phyloP scores from a whole-genome alignment of 2,888 invertebrate species.

The Clunio marinus region DNA sequence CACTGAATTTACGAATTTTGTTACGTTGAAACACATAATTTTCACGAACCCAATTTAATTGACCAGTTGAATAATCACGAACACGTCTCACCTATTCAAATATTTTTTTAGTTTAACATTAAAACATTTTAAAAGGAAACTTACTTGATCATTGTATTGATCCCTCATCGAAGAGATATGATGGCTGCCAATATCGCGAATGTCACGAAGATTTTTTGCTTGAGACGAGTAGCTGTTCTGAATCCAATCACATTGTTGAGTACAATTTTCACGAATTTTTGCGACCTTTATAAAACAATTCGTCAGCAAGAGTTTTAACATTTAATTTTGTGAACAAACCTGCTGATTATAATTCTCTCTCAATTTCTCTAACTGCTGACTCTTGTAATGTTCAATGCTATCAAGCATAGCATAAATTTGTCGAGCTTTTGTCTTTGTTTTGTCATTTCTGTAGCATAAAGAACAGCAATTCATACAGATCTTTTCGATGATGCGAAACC shows the following conservation, averaged over 20 bases:
- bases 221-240: constrained; percentile 87
- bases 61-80: constrained; percentile 84
- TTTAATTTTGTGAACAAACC: constrained; percentile 51
- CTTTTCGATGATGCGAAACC: constrained; percentile 64
- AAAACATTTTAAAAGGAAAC: constrained; percentile 36
- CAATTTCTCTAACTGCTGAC: constrained; percentile 79
- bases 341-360: constrained; percentile 90
- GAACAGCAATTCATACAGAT: constrained; percentile 61
- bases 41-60: constrained; percentile 89
- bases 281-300: constrained; percentile 59
- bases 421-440: constrained; percentile 70
- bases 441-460: constrained; percentile 68
- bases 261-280: constrained; percentile 88
- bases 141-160: constrained; percentile 89
- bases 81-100: constrained; percentile 75
- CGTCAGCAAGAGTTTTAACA: background rate
- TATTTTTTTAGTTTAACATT: constrained; percentile 32
- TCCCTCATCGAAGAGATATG: constrained; percentile 81
- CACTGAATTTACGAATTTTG: constrained; percentile 90
- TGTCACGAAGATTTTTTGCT: constrained; percentile 78
- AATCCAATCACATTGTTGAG: constrained; percentile 90
- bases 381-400: constrained; percentile 85
- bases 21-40: constrained; percentile 94
- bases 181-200: constrained; percentile 86
- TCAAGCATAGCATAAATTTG: constrained; percentile 86